A percentile compares a stretch with the other conserved stretches of the same genome.
These are phyloP conservation scores for Pteropus rufus DNA, from an alignment of 2,797 vertebrate genomes.

Conservation along the genomic window DNA sequence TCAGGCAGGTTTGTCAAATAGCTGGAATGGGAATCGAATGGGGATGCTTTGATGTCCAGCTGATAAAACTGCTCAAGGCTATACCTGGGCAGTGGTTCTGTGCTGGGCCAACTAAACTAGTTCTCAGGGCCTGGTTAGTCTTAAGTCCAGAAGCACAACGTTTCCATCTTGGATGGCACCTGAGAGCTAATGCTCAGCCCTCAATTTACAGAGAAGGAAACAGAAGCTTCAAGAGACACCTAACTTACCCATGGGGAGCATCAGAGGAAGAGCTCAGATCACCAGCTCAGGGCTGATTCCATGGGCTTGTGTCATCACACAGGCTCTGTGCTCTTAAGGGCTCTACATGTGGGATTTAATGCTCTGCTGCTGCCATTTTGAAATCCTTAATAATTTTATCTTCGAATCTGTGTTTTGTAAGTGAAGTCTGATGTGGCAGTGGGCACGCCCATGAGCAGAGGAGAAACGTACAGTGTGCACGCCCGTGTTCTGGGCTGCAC, in stretches of 20 bases:
- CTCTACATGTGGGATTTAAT: not conserved
- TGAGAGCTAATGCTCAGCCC: not conserved
- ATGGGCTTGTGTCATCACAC: too few relatives aligned
- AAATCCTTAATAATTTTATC: not conserved
- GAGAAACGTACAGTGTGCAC: rapidly evolving
- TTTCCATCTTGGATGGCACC: not conserved
- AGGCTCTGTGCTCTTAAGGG: not conserved
- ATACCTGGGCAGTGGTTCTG: not conserved
- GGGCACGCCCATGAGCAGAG: not conserved
- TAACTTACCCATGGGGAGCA: not conserved
- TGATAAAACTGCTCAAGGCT: not conserved
- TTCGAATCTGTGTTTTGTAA: not conserved
- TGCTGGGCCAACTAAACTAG: not conserved
- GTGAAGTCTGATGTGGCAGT: rapidly evolving
- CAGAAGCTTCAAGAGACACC: not conserved
- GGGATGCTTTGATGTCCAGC: not conserved
- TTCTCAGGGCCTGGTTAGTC: not conserved
- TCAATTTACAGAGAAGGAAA: not conserved
- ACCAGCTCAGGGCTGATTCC: not conserved
- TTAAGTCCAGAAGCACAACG: not conserved
- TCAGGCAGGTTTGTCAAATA: not conserved
- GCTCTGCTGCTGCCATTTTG: not conserved
- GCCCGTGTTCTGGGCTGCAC: rapidly evolving
- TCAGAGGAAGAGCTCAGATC: not conserved
- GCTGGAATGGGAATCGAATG: not conserved